Evolutionary conservation across 2,797 vertebrate species (phyloP).

Genomic region (Salarias fasciatus): DNA sequence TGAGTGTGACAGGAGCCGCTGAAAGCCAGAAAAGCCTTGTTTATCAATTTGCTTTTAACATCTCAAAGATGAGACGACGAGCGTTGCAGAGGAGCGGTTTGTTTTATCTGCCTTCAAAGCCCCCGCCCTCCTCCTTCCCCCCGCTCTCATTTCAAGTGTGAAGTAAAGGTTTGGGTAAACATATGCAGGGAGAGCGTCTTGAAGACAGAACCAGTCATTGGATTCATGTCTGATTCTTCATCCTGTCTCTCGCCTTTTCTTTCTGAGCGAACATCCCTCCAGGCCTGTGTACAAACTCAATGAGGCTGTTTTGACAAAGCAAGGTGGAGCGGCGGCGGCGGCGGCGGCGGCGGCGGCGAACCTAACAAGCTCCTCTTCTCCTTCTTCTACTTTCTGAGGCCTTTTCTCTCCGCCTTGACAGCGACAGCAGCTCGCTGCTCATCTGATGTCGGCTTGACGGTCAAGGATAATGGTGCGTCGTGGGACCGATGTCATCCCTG

Average conservation of each 20-base stretch:
- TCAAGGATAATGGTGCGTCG: conserved; percentile 98
- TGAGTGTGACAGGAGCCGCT: conserved; percentile 82
- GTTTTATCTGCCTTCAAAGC: conserved; percentile 84
- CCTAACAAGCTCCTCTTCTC: conserved; percentile 83
- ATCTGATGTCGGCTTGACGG: conserved; percentile 97
- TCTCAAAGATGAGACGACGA: conserved; percentile 72
- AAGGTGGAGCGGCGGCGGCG: conserved; percentile 90
- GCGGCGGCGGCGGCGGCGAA: no score
- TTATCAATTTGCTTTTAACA: conserved; percentile 84
- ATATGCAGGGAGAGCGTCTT: conserved; percentile 64
- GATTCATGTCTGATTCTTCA: conserved; percentile 83
- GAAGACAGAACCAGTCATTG: conserved; percentile 76
- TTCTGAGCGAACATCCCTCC: conserved; percentile 82
- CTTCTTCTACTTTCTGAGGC: conserved; percentile 5
- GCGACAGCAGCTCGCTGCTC: conserved; percentile 88
- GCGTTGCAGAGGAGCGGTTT: conserved; percentile 72
- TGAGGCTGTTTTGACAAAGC: conserved; percentile 93
- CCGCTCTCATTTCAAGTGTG: conserved; percentile 42
- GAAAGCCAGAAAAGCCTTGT: conserved; percentile 77
- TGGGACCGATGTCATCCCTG: conserved; percentile 98
- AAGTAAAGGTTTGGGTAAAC: conserved; percentile 73
- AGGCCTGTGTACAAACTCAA: conserved; percentile 86
- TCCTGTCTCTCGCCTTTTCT: conserved; percentile 67
- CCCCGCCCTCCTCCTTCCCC: conserved; percentile 27
- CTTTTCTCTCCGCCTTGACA: conserved; percentile 85